A percentile compares a stretch with the other conserved stretches of the same genome.
phyloP scores from a whole-genome alignment of 2,113 vertebrate species.

The Melanotaenia duboulayi region DNA sequence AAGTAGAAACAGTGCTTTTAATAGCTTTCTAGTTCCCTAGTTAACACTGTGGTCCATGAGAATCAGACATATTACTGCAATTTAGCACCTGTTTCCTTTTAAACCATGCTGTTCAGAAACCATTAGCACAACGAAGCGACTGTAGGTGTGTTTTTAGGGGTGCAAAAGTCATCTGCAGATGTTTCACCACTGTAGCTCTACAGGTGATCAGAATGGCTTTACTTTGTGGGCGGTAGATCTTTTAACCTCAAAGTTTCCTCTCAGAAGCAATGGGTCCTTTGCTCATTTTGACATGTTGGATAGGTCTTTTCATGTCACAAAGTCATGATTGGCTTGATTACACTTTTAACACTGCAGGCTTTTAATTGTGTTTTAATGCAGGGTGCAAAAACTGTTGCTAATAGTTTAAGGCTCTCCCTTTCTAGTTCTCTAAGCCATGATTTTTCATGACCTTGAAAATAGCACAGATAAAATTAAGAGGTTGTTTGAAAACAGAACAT shows the following conservation, averaged over 20 bases:
- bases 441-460: slow-evolving; percentile 48
- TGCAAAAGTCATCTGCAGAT: slow-evolving; percentile 16
- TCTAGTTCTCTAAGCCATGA: slow-evolving; percentile 62
- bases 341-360: slow-evolving; percentile 55
- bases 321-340: slow-evolving; percentile 35
- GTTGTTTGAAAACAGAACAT: slow-evolving; percentile 47
- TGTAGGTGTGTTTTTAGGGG: background rate
- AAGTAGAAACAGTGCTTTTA: slow-evolving; percentile 5
- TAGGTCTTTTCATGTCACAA: slow-evolving; percentile 29
- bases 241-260: slow-evolving; percentile 42
- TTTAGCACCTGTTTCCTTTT: slow-evolving; percentile 42
- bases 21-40: background rate
- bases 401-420: slow-evolving; percentile 38
- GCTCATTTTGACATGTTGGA: slow-evolving; percentile 4
- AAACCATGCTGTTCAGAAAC: slow-evolving; percentile 25
- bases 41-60: background rate
- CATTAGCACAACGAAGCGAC: slow-evolving; percentile 14
- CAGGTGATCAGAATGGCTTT: slow-evolving; percentile 1
- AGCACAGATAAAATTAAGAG: slow-evolving; percentile 53
- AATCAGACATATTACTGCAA: slow-evolving; percentile 24
- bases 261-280: slow-evolving; percentile 37
- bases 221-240: slow-evolving; percentile 13
- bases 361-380: slow-evolving; percentile 29
- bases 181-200: slow-evolving; percentile 15
- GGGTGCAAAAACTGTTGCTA: slow-evolving; percentile 37